These are phyloP conservation scores for Drosophila paranaensis DNA, from an alignment of 2,888 invertebrate species.

Conservation along the genomic window DNA sequence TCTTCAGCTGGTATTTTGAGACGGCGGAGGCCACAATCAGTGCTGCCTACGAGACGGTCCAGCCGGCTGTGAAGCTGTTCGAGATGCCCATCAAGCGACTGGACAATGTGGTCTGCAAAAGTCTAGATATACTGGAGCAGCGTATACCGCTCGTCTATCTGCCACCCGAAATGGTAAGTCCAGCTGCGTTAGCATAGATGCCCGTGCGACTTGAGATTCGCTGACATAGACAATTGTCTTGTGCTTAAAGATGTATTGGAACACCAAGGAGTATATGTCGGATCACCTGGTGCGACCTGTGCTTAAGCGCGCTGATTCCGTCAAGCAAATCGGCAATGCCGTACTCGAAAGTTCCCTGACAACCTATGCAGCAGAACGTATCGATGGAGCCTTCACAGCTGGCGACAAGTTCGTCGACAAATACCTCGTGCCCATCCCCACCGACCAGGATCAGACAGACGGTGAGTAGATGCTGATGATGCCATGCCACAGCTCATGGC, in stretches of 20 bases:
- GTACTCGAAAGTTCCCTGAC: conserved; percentile 90
- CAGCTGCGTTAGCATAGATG: not conserved
- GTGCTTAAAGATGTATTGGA: conserved; percentile 89
- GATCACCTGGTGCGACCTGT: conserved; percentile 88
- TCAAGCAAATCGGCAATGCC: conserved; percentile 91
- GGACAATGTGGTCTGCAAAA: conserved; percentile 92
- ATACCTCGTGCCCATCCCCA: conserved; percentile 88
- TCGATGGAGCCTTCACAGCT: conserved; percentile 90
- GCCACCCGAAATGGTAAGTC: conserved; percentile 92
- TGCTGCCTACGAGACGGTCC: conserved; percentile 89
- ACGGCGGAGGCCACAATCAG: conserved; percentile 91
- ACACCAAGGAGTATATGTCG: conserved; percentile 91
- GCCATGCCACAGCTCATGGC: conserved; percentile 9
- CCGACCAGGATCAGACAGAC: conserved; percentile 88
- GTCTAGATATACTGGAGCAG: conserved; percentile 93
- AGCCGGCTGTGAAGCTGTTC: conserved; percentile 90
- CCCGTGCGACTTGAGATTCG: conserved; percentile 28
- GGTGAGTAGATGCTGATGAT: conserved; percentile 85
- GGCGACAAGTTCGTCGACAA: conserved; percentile 94
- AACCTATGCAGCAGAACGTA: conserved; percentile 89
- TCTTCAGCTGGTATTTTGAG: conserved; percentile 91
- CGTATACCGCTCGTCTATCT: conserved; percentile 92
- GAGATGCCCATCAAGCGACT: conserved; percentile 90
- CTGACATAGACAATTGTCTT: conserved; percentile 70
- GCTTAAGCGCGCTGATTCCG: conserved; percentile 92